A percentile compares a stretch with the other conserved stretches of the same genome.
These are phyloP conservation scores for Dendronephthya gigantea DNA, from an alignment of 64 coral and sea anemone species.

Conservation along the genomic window DNA sequence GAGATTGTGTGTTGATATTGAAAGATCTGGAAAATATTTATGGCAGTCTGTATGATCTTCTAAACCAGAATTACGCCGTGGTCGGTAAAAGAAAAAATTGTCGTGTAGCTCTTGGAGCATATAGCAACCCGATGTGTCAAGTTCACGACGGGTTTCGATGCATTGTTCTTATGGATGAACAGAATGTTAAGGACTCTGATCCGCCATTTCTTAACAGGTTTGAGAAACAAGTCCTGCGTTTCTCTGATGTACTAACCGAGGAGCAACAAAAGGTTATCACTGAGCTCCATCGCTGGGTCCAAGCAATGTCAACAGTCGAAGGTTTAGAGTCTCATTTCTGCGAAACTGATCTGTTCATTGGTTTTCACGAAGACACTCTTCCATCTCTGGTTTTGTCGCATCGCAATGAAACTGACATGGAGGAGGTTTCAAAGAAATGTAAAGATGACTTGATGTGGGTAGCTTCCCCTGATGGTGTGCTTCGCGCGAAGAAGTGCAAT, in stretches of 20 bases:
- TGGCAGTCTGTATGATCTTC: conserved; percentile 90
- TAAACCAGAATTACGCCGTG: conserved; percentile 92
- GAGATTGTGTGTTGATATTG: conserved; percentile 71
- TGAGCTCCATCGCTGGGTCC: conserved; percentile 31
- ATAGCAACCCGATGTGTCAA: conserved; percentile 93
- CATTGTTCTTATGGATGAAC: conserved; percentile 78
- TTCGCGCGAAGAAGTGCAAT: conserved; percentile 30
- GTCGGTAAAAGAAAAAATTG: conserved; percentile 88
- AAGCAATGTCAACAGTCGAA: conserved; percentile 39
- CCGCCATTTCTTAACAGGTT: conserved; percentile 97
- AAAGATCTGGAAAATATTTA: conserved; percentile 77
- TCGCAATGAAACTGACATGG: background rate
- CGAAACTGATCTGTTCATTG: conserved; percentile 68
- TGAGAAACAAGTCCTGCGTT: conserved; percentile 82
- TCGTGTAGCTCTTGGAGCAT: conserved; percentile 71
- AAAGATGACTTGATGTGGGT: conserved; percentile 57
- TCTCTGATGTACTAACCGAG: conserved; percentile 61
- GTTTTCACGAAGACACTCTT: conserved; percentile 63
- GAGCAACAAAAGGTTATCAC: conserved; percentile 30
- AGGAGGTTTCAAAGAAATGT: conserved; percentile 42
- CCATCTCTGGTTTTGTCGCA: conserved; percentile 58
- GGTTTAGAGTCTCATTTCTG: conserved; percentile 33
- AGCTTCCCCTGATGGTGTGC: conserved; percentile 62
- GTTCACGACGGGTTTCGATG: conserved; percentile 86
- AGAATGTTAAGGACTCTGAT: conserved; percentile 70